Percentiles rank a stretch among this genome's conserved stretches.
Conservation (phyloP, 2,797 vertebrate genomes). For the Telmatherina bonti region DNA sequence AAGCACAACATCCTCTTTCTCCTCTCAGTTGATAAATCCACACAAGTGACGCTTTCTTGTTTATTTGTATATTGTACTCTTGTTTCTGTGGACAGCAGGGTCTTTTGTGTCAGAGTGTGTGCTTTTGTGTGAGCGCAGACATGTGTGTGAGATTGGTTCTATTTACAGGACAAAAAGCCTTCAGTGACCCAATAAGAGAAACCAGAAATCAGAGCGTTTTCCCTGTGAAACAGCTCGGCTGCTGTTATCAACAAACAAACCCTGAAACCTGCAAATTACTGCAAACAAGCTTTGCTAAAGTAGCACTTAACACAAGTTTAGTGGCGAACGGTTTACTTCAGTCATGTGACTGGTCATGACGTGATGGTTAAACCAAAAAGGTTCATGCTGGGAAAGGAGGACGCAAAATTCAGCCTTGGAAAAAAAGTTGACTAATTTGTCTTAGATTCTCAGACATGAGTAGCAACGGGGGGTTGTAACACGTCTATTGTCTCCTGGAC, state of each 20-base stretch:
- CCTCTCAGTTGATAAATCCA: conserved; percentile 57
- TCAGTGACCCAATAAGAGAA: conserved; percentile 73
- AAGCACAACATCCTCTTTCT: conserved; percentile 56
- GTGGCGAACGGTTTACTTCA: too few species aligned
- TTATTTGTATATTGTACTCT: conserved; percentile 39
- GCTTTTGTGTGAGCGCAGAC: conserved; percentile 30
- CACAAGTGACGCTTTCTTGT: conserved; percentile 35
- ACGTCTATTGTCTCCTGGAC: too few species aligned
- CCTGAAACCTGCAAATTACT: conserved; percentile 16
- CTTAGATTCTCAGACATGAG: too few species aligned
- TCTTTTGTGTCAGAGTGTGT: background rate
- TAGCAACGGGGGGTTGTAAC: too few species aligned
- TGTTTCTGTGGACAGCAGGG: conserved; percentile 43
- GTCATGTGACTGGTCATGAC: too few species aligned
- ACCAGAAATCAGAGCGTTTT: conserved; percentile 51
- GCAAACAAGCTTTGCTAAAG: too few species aligned
- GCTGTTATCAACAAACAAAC: conserved; percentile 46
- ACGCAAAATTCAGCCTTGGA: too few species aligned
- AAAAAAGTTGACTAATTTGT: too few species aligned
- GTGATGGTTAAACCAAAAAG: too few species aligned
- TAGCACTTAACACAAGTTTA: background rate
- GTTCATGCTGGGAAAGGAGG: too few species aligned
- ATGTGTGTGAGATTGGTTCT: conserved; percentile 32
- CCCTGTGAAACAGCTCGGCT: conserved; percentile 53
- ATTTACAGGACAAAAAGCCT: conserved; percentile 73